Conservation (phyloP, 30 jellyfish, hydroid and myxozoan species). For the Nemopilema nomurai region DNA sequence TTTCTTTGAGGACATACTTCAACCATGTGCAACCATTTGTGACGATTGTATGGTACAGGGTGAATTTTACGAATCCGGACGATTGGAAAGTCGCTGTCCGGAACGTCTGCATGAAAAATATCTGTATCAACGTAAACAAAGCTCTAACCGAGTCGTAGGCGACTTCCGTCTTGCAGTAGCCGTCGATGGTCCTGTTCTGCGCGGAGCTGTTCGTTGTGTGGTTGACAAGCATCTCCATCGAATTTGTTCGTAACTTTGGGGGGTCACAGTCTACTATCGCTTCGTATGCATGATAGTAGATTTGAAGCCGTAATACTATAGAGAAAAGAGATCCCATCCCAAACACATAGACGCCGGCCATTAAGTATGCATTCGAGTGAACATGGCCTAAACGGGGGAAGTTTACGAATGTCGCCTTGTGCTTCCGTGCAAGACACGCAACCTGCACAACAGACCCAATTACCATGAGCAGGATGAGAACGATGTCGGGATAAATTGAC, state of each 20-base stretch:
- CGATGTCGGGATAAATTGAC: neutral
- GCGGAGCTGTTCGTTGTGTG: neutral
- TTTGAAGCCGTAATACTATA: conserved; percentile 11
- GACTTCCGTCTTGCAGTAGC: conserved; percentile 23
- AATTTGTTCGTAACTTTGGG: neutral
- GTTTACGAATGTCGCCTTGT: neutral
- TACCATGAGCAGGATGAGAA: conserved; percentile 1
- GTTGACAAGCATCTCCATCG: neutral
- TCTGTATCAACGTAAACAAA: conserved; percentile 23
- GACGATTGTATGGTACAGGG: conserved; percentile 31
- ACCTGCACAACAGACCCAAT: conserved; percentile 17
- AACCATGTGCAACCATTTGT: conserved; percentile 52
- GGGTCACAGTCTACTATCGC: neutral
- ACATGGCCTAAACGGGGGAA: conserved; percentile 6
- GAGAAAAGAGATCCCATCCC: conserved; percentile 57
- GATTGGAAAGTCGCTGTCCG: conserved; percentile 7
- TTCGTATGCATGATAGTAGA: conserved; percentile 47
- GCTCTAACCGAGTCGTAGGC: conserved; percentile 8
- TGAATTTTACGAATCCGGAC: conserved; percentile 2
- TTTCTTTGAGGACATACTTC: conserved; percentile 52
- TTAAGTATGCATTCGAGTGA: conserved; percentile 40
- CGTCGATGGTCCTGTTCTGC: conserved; percentile 5
- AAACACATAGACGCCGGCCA: conserved; percentile 61
- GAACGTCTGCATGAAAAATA: conserved; percentile 36
- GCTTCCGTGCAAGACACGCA: conserved; percentile 1